Evolutionary conservation across 2,113 vertebrate genomes (phyloP).

Genomic region (Tachycineta bicolor): DNA sequence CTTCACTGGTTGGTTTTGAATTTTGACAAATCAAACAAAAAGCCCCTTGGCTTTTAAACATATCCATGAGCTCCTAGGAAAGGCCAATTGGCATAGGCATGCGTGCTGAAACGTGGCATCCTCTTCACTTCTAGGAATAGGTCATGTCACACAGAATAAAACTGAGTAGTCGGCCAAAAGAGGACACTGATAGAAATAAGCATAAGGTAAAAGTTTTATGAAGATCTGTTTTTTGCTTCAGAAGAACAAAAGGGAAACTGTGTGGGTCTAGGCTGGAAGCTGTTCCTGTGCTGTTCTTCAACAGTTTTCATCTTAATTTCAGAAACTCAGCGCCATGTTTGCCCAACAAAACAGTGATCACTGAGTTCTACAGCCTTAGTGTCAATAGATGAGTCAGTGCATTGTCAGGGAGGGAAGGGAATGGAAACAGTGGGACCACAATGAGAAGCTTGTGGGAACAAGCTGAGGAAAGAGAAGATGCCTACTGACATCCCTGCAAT

Average conservation of each 20-base stretch:
- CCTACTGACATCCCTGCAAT: neutral
- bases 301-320: neutral
- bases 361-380: fast-evolving
- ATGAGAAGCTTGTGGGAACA: neutral
- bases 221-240: neutral
- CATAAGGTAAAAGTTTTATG: neutral
- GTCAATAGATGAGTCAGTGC: neutral
- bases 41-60: neutral
- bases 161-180: neutral
- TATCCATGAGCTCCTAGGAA: neutral
- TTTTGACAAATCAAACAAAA: neutral
- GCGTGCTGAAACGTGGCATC: neutral
- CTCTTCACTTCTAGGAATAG: neutral
- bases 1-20: neutral
- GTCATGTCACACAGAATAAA: neutral
- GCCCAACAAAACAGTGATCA: neutral
- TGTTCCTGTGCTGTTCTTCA: neutral
- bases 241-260: neutral
- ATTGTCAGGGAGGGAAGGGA: neutral
- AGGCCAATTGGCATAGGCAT: neutral
- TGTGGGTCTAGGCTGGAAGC: neutral
- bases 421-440: neutral
- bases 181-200: neutral
- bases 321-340: neutral
- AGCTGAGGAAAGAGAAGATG: neutral